These are phyloP conservation scores for Patella depressa DNA, from an alignment of 2,888 invertebrate genomes.

Conservation along the genomic window DNA sequence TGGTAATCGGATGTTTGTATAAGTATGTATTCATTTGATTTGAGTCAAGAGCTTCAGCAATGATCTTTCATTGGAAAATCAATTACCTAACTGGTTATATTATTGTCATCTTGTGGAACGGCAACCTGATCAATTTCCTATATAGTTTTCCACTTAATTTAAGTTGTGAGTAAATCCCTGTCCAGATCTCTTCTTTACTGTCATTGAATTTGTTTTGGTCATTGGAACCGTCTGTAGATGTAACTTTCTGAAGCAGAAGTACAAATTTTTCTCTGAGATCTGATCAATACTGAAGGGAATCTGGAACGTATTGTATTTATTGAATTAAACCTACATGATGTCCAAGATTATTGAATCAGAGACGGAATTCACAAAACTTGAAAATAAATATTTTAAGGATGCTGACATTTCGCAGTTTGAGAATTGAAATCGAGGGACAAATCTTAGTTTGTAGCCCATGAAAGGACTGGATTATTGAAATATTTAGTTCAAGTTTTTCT, in stretches of 20 bases:
- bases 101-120: slow-evolving; percentile 1
- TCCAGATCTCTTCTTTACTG: background rate
- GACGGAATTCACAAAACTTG: no score
- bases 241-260: background rate
- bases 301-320: no score
- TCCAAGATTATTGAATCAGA: no score
- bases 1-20: slow-evolving; percentile 27
- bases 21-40: slow-evolving; percentile 18
- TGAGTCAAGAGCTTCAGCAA: slow-evolving; percentile 9
- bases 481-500: no score
- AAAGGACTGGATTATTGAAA: no score
- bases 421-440: no score
- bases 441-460: no score
- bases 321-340: no score
- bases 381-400: no score
- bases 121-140: slow-evolving; percentile 25
- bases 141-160: slow-evolving; percentile 22
- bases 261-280: no score
- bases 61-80: slow-evolving; percentile 9
- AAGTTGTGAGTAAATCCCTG: slow-evolving; percentile 12
- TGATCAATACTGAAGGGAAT: no score
- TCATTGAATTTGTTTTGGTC: slow-evolving; percentile 4
- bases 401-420: no score
- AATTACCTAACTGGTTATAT: slow-evolving; percentile 7
- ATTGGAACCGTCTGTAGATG: slow-evolving; percentile 1